Evolutionary conservation across 2,113 vertebrate genomes (phyloP).

Genomic region (Erinaceus europaeus): DNA sequence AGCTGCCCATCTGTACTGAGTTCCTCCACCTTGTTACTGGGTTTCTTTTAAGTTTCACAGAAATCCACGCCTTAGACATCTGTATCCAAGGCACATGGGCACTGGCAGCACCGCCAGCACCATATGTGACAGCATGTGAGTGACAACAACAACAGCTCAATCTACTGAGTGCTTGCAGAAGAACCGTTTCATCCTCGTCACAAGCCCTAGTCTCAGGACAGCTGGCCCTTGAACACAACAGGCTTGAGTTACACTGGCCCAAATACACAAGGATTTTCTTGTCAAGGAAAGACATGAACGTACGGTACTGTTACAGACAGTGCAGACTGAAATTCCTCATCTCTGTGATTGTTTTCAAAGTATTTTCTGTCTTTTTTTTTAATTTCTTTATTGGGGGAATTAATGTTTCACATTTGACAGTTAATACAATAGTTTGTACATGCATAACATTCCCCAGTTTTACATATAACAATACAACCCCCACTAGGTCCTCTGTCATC

Average conservation of each 20-base stretch:
- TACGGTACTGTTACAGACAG: neutral
- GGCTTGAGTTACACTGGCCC: neutral
- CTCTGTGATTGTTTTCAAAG: neutral
- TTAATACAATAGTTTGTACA: no score
- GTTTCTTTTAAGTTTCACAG: neutral
- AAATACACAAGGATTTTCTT: neutral
- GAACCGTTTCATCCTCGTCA: neutral
- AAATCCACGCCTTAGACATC: neutral
- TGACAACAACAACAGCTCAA: neutral
- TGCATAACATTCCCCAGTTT: no score
- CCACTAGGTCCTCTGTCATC: no score
- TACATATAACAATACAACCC: no score
- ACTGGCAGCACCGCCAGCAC: no score
- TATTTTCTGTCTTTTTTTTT: no score
- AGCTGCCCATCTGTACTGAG: neutral
- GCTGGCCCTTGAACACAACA: neutral
- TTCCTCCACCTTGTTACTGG: neutral
- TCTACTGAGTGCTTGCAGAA: neutral
- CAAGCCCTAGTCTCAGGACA: no score
- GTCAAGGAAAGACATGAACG: neutral
- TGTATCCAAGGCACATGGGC: neutral
- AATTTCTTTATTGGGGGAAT: no score
- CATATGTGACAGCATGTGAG: no score
- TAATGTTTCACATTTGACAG: no score
- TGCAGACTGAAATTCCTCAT: neutral